Evolutionary conservation across 2,113 vertebrate genomes (phyloP).

Genomic region (Miniopterus natalensis): DNA sequence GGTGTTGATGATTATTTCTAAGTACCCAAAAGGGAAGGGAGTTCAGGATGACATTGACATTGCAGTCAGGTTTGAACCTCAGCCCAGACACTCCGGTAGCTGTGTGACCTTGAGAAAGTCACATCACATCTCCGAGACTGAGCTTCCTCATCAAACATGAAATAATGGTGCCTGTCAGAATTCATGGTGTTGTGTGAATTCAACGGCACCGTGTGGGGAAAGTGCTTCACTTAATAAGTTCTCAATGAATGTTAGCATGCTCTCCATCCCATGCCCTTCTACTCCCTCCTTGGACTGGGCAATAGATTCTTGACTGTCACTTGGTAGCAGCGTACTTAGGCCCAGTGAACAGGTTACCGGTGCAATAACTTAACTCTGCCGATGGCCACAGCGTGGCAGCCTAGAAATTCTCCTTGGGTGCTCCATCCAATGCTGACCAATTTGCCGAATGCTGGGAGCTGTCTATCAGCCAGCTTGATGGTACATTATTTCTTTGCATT

Average conservation of each 20-base stretch:
- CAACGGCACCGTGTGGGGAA: neutral
- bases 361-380: neutral
- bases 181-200: neutral
- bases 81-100: neutral
- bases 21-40: neutral
- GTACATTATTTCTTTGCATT: neutral
- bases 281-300: neutral
- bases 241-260: neutral
- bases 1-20: neutral
- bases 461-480: neutral
- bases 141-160: neutral
- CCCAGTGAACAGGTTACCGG: neutral
- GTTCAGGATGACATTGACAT: neutral
- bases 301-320: neutral
- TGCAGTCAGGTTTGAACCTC: neutral
- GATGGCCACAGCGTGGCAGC: neutral
- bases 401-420: neutral
- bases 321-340: neutral
- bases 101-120: neutral
- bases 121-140: neutral
- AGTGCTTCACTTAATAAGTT: neutral
- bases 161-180: neutral
- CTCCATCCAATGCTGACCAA: neutral
- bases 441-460: neutral
- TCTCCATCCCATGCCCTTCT: too few relatives aligned